These are phyloP conservation scores for Gnatocerus cornutus DNA, from an alignment of 2,888 invertebrate genomes.

Conservation along the genomic window DNA sequence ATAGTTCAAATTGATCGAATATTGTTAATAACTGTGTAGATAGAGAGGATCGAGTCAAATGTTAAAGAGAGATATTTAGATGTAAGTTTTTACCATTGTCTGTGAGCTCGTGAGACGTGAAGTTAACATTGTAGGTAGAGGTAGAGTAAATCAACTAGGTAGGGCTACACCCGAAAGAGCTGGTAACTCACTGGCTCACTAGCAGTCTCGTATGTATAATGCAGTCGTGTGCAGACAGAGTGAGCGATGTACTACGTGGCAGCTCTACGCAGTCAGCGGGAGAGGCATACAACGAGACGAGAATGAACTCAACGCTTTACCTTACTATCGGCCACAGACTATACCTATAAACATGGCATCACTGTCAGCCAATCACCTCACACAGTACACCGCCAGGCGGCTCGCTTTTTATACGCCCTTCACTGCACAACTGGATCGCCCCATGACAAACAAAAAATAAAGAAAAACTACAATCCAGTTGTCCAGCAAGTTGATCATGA, in stretches of 20 bases:
- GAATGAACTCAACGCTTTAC: constrained; percentile 67
- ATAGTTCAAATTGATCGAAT: constrained; percentile 13
- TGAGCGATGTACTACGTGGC: constrained; percentile 67
- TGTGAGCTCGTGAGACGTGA: constrained; percentile 69
- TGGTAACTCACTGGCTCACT: constrained; percentile 69
- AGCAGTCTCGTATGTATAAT: constrained; percentile 65
- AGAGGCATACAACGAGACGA: constrained; percentile 64
- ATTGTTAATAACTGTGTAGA: constrained; percentile 42
- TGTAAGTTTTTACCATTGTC: constrained; percentile 67
- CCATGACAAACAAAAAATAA: constrained; percentile 15
- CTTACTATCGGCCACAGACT: constrained; percentile 70
- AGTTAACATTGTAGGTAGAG: constrained; percentile 67
- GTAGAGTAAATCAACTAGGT: constrained; percentile 65
- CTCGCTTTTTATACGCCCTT: constrained; percentile 43
- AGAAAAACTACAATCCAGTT: constrained; percentile 40
- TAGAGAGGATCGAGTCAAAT: constrained; percentile 39
- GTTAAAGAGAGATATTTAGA: constrained; percentile 49
- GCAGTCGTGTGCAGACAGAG: constrained; percentile 68
- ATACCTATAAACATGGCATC: constrained; percentile 72
- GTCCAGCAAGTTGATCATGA: constrained; percentile 38
- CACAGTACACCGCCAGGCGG: constrained; percentile 45
- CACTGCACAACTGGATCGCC: constrained; percentile 45
- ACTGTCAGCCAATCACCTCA: constrained; percentile 67
- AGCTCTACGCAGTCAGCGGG: constrained; percentile 68
- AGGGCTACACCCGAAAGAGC: constrained; percentile 63